Percentiles rank a stretch among this genome's conserved stretches.
These are phyloP conservation scores for Lithophane ornitopus DNA, from an alignment of 2,888 invertebrate species.

Conservation along the genomic window DNA sequence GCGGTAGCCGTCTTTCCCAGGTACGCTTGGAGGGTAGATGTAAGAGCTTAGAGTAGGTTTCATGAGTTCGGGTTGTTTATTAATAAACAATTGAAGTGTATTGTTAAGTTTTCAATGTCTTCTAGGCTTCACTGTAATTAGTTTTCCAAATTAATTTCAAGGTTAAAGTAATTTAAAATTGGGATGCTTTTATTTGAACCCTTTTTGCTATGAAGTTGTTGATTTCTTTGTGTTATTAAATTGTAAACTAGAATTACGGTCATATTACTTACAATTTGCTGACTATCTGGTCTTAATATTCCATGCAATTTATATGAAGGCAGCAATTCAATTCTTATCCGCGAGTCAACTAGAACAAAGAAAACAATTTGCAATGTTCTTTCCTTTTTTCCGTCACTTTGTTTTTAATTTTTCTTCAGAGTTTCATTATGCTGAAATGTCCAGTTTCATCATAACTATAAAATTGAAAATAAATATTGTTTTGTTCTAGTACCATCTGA, in stretches of 20 bases:
- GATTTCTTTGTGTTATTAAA: neutral
- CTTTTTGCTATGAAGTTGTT: neutral
- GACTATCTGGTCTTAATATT: conserved; percentile 16
- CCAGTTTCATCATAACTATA: neutral
- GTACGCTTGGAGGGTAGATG: conserved; percentile 45
- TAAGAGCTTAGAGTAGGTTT: conserved; percentile 44
- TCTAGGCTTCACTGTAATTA: conserved; percentile 28
- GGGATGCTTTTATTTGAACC: neutral
- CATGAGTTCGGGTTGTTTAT: conserved; percentile 40
- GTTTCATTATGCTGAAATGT: conserved; percentile 5
- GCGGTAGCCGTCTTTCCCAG: conserved; percentile 70
- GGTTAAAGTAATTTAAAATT: conserved; percentile 25
- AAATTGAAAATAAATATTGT: neutral
- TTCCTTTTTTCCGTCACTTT: conserved; percentile 41
- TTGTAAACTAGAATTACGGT: neutral
- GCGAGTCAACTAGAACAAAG: conserved; percentile 65
- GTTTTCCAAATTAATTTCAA: conserved; percentile 22
- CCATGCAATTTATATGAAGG: conserved; percentile 20
- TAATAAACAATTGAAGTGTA: conserved; percentile 53
- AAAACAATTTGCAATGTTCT: conserved; percentile 61
- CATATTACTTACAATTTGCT: neutral
- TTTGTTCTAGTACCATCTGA: neutral
- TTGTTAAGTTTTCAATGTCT: conserved; percentile 40
- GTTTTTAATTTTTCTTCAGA: conserved; percentile 33
- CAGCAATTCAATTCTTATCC: conserved; percentile 37